Percentiles rank a stretch among this genome's conserved stretches.
phyloP scores from a whole-genome alignment of 2,888 invertebrate genomes.

The Plagiodera versicolora region DNA sequence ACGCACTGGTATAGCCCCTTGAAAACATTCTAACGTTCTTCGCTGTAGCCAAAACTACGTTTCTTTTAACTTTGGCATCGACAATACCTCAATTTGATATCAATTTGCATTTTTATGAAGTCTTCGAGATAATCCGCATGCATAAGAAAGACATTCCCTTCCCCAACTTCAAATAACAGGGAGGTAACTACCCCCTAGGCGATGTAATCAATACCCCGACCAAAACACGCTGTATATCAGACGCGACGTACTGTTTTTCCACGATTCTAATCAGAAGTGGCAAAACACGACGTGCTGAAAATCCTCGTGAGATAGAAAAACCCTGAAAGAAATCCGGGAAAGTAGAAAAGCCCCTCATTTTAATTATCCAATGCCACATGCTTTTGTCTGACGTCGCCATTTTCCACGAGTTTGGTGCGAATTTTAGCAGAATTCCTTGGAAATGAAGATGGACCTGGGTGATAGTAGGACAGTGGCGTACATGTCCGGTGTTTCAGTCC shows the following conservation, averaged over 20 bases:
- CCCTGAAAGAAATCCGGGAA: slow-evolving; percentile 19
- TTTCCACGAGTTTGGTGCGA: slow-evolving; percentile 27
- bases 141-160: slow-evolving; percentile 23
- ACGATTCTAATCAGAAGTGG: slow-evolving; percentile 28
- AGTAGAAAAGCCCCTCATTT: slow-evolving; percentile 43
- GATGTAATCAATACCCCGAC: no score
- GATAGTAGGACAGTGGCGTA: slow-evolving; percentile 13
- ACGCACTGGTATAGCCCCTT: no score
- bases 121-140: slow-evolving; percentile 13
- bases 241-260: slow-evolving; percentile 8
- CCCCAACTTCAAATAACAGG: slow-evolving; percentile 21
- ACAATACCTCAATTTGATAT: slow-evolving; percentile 34
- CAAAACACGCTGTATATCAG: no score
- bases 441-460: slow-evolving; percentile 17
- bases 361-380: slow-evolving; percentile 50
- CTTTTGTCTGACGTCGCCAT: slow-evolving; percentile 50
- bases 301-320: not conserved
- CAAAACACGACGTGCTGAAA: slow-evolving; percentile 23
- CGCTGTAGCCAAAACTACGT: no score
- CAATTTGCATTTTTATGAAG: slow-evolving; percentile 40
- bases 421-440: slow-evolving; percentile 22
- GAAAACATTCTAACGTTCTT: not conserved
- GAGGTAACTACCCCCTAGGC: no score
- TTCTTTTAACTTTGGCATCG: not conserved
- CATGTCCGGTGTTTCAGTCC: no score